phyloP scores from a whole-genome alignment of 1,140 invertebrate species.

The Micrasema longulum region DNA sequence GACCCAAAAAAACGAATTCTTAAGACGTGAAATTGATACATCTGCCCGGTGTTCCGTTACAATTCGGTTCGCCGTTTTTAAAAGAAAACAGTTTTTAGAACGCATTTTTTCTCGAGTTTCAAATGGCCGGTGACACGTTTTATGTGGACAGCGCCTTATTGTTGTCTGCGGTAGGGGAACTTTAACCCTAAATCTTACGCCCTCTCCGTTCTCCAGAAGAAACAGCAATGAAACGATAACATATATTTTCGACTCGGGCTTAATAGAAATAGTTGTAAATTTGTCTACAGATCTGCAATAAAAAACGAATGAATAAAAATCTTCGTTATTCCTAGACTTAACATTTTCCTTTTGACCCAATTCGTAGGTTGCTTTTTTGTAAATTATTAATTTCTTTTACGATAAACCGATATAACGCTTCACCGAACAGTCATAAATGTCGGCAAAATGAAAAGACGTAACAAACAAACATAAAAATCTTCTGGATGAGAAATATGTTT shows the following conservation, averaged over 20 bases:
- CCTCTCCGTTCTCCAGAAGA: neutral
- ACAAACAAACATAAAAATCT: constrained; percentile 3
- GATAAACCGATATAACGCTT: no score
- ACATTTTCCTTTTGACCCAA: neutral
- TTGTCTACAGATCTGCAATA: no score
- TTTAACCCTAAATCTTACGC: neutral
- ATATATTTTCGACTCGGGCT: neutral
- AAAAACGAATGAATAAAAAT: no score
- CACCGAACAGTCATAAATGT: neutral
- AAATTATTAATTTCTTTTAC: no score
- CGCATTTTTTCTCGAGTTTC: constrained; percentile 33
- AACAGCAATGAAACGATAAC: neutral
- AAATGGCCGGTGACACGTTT: constrained; percentile 37
- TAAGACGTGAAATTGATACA: constrained; percentile 54
- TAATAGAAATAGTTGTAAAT: no score
- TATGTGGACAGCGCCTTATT: constrained; percentile 19
- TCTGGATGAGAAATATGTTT: neutral
- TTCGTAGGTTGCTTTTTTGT: neutral
- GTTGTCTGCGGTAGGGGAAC: neutral
- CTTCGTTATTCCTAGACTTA: neutral
- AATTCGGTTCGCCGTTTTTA: constrained; percentile 41
- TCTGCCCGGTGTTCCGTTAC: constrained; percentile 41
- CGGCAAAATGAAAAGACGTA: neutral
- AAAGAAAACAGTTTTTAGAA: constrained; percentile 27
- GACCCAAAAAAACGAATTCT: constrained; percentile 52